Conservation (phyloP, 2,888 invertebrate genomes). For the Cantharis rustica region DNA sequence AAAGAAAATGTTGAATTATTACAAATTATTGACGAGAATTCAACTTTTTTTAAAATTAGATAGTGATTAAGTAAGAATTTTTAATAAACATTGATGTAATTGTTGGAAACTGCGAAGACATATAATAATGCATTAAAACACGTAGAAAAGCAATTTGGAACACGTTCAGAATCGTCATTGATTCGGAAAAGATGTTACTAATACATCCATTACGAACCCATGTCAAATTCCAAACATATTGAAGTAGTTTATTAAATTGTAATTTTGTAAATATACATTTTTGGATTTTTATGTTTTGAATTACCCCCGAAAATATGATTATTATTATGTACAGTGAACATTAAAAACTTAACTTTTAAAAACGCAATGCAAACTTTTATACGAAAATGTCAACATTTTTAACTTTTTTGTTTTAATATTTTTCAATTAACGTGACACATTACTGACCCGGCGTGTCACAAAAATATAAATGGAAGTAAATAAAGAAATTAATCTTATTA, state of each 20-base stretch:
- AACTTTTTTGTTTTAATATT: not conserved
- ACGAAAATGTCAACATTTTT: not conserved
- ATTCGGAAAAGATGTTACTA: not conserved
- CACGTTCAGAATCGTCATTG: not conserved
- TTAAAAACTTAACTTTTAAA: no score
- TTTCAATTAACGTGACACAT: not conserved
- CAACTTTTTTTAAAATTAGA: not conserved
- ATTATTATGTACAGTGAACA: not conserved
- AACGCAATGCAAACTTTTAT: not conserved
- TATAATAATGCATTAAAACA: not conserved
- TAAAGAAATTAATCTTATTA: not conserved
- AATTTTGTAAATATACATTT: not conserved
- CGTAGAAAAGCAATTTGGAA: slow-evolving; percentile 1
- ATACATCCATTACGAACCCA: not conserved
- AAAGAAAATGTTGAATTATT: no score
- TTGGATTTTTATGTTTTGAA: not conserved
- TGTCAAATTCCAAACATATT: not conserved
- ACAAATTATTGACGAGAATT: no score
- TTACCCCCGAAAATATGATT: not conserved
- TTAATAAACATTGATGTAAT: not conserved
- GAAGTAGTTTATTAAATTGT: not conserved
- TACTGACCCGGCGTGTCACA: not conserved
- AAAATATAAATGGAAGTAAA: not conserved
- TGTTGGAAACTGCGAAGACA: not conserved
- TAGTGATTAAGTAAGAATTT: not conserved